phyloP scores from a whole-genome alignment of 2,888 invertebrate genomes.

The Fragum fragum region DNA sequence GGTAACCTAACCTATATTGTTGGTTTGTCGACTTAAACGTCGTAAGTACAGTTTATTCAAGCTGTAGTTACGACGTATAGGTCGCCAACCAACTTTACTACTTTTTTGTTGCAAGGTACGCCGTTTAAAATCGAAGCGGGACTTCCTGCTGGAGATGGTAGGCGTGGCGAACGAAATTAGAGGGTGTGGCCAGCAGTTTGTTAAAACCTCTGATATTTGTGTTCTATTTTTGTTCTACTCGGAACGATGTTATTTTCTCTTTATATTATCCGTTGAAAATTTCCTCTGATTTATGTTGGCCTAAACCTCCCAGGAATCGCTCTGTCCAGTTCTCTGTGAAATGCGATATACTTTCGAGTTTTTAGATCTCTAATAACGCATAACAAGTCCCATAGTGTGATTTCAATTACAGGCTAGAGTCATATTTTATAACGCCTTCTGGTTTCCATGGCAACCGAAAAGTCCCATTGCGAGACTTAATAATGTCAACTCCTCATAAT shows the following conservation, averaged over 20 bases:
- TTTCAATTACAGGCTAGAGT: slow-evolving; percentile 18
- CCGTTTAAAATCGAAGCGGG: too few species aligned
- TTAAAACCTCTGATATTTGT: too few species aligned
- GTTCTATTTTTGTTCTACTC: too few species aligned
- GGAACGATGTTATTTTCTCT: not conserved
- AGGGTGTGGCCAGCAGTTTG: too few species aligned
- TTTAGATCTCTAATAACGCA: slow-evolving; percentile 18
- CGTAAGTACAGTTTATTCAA: too few species aligned
- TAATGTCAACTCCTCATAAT: slow-evolving; percentile 11
- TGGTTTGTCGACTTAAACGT: too few species aligned
- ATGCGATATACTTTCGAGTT: not conserved
- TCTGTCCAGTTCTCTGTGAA: slow-evolving; percentile 13
- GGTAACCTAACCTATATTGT: too few species aligned
- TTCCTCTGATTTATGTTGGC: not conserved
- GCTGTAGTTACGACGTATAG: too few species aligned
- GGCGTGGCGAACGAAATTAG: too few species aligned
- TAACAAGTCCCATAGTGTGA: slow-evolving; percentile 24
- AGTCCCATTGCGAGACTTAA: slow-evolving; percentile 26
- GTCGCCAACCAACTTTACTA: too few species aligned
- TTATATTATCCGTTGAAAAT: not conserved
- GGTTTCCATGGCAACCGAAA: slow-evolving; percentile 16
- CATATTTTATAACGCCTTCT: slow-evolving; percentile 15
- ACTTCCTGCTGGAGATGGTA: too few species aligned
- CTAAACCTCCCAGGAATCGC: not conserved
- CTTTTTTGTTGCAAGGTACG: too few species aligned